A percentile compares a stretch with the other conserved stretches of the same genome.
phyloP scores from a whole-genome alignment of 2,888 invertebrate species.

The Spialia ferax region DNA sequence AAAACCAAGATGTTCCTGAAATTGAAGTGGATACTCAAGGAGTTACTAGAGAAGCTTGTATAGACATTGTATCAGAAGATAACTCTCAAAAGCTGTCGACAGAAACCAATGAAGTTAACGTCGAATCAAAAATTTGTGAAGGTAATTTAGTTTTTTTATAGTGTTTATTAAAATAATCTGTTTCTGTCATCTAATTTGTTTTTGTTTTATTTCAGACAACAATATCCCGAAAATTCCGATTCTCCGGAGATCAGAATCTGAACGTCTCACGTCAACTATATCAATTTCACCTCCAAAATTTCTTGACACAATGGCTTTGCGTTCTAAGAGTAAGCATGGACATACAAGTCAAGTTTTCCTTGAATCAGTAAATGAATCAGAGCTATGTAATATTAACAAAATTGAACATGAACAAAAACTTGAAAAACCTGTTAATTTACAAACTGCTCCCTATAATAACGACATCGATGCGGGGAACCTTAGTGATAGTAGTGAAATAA shows the following conservation, averaged over 20 bases:
- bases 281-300: constrained; percentile 87
- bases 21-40: constrained; percentile 52
- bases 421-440: constrained; percentile 44
- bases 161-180: not conserved
- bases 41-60: constrained; percentile 42
- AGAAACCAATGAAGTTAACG: constrained; percentile 32
- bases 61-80: constrained; percentile 17
- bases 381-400: constrained; percentile 51
- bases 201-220: constrained; percentile 71
- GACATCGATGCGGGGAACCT: constrained; percentile 70
- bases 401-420: constrained; percentile 25
- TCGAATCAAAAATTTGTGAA: constrained; percentile 56
- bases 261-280: constrained; percentile 68
- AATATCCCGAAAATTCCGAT: constrained; percentile 74
- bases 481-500: constrained; percentile 79
- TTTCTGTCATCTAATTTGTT: not conserved
- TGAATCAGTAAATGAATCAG: constrained; percentile 70
- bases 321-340: constrained; percentile 87
- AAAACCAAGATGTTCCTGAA: constrained; percentile 56
- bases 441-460: constrained; percentile 48
- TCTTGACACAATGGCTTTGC: constrained; percentile 94
- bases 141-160: constrained; percentile 17
- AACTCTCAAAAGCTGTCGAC: constrained; percentile 34
- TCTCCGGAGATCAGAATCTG: constrained; percentile 81
- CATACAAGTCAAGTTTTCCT: constrained; percentile 89